A percentile compares a stretch with the other conserved stretches of the same genome.
Evolutionary conservation across 2,888 invertebrate genomes (phyloP).

Genomic region (Torymus aiolomorphi): DNA sequence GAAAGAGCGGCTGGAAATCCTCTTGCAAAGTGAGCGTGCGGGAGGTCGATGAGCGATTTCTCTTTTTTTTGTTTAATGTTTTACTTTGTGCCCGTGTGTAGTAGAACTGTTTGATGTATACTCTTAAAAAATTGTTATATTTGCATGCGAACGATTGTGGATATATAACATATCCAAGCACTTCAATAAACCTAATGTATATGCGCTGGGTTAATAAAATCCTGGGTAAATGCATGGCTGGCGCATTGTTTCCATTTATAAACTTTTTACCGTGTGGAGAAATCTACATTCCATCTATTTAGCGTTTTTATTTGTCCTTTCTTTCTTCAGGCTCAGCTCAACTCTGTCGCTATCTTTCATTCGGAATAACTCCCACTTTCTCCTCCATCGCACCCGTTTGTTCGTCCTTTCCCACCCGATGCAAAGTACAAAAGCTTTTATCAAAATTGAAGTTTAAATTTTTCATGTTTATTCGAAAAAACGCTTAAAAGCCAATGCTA

Average conservation of each 20-base stretch:
- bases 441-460: conserved; percentile 46
- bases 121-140: too few relatives aligned
- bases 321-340: background rate
- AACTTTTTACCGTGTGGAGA: too few relatives aligned
- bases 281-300: too few relatives aligned
- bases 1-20: background rate
- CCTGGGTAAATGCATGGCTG: too few relatives aligned
- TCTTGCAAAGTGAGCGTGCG: background rate
- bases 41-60: conserved; percentile 16
- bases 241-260: too few relatives aligned
- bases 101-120: too few relatives aligned
- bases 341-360: background rate
- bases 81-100: background rate
- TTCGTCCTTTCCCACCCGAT: background rate
- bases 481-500: background rate
- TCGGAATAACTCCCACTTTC: background rate
- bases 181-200: too few relatives aligned
- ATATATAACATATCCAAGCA: too few relatives aligned
- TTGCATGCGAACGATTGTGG: too few relatives aligned
- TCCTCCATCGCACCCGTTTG: background rate
- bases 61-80: background rate
- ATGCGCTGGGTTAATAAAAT: too few relatives aligned
- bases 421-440: conserved; percentile 45
- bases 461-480: conserved; percentile 25
- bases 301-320: background rate